These are phyloP conservation scores for Metaphire vulgaris DNA, from an alignment of 1,140 invertebrate species.

Conservation along the genomic window DNA sequence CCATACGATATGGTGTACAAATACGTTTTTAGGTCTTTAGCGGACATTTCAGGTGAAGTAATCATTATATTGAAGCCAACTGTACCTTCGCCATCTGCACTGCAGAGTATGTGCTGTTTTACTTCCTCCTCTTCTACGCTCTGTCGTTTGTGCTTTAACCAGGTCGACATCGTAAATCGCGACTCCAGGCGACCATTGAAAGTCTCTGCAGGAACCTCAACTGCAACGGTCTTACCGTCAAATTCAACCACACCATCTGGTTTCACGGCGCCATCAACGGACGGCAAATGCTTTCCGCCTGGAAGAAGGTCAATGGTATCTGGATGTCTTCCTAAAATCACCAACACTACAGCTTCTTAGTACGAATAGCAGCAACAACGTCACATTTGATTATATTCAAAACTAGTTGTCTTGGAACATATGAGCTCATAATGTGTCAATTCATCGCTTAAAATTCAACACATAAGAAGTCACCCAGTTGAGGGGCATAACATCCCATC, in stretches of 20 bases:
- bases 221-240: not conserved
- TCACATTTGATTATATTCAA: too few species aligned
- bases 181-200: slow-evolving; percentile 55
- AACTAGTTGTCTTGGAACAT: too few species aligned
- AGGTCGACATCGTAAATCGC: slow-evolving; percentile 81
- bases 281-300: not conserved
- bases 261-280: not conserved
- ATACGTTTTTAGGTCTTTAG: too few species aligned
- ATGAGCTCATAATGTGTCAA: too few species aligned
- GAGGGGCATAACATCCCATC: too few species aligned
- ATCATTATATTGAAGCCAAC: too few species aligned
- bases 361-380: too few species aligned
- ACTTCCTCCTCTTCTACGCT: slow-evolving; percentile 45
- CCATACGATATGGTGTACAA: too few species aligned
- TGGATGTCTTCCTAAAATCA: not conserved
- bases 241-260: not conserved
- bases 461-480: too few species aligned
- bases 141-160: slow-evolving; percentile 77
- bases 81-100: slow-evolving; percentile 87
- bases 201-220: not conserved
- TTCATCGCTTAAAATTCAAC: too few species aligned
- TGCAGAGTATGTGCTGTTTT: slow-evolving; percentile 91
- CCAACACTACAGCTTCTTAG: too few species aligned
- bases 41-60: too few species aligned
- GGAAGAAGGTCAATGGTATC: not conserved